A percentile compares a stretch with the other conserved stretches of the same genome.
These are phyloP conservation scores for Grantiella picta DNA, from an alignment of 2,113 vertebrate species.

Conservation along the genomic window DNA sequence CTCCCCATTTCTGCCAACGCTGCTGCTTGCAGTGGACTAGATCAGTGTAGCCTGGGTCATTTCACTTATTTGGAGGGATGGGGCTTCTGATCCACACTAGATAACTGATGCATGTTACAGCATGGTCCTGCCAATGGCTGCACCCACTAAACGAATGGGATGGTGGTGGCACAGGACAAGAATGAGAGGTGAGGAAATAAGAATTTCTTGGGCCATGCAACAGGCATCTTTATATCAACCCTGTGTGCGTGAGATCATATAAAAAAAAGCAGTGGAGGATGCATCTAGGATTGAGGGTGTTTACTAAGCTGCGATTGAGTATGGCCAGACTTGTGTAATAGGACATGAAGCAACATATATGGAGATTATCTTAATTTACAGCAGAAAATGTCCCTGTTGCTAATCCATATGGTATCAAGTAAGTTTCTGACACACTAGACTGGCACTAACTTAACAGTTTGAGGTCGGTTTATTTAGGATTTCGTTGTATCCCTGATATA, in stretches of 20 bases:
- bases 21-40: not conserved
- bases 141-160: not conserved
- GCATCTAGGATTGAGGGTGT: not conserved
- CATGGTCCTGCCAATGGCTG: not conserved
- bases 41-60: not conserved
- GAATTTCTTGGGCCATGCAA: not conserved
- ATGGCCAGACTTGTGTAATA: not conserved
- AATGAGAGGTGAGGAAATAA: not conserved
- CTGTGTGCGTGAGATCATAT: not conserved
- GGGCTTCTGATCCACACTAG: not conserved
- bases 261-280: not conserved
- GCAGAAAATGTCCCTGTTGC: not conserved
- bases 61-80: rapidly evolving
- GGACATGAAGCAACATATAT: not conserved
- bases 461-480: not conserved
- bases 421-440: not conserved
- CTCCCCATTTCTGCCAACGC: not conserved
- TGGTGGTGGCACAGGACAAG: not conserved
- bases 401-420: not conserved
- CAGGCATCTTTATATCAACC: not conserved
- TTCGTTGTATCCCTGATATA: not conserved
- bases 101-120: not conserved
- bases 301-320: not conserved
- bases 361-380: not conserved
- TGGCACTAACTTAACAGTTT: not conserved